A percentile compares a stretch with the other conserved stretches of the same genome.
These are phyloP conservation scores for Protodeltote pygarga DNA, from an alignment of 2,888 invertebrate genomes.

Conservation along the genomic window DNA sequence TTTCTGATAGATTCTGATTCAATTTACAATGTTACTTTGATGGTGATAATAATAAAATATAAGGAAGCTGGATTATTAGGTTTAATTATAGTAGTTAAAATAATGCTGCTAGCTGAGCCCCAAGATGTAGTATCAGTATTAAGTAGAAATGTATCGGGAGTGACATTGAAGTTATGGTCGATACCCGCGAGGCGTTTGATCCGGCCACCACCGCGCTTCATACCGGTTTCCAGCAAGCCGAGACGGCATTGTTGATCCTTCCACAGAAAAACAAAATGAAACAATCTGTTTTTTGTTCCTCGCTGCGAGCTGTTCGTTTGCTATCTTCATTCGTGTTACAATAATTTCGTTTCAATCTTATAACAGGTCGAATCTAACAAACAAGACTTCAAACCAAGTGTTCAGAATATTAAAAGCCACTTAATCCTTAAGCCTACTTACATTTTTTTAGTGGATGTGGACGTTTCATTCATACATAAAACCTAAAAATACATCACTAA, in stretches of 20 bases:
- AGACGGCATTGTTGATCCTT: constrained; percentile 80
- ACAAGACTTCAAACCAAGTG: too few relatives aligned
- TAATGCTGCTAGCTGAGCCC: neutral
- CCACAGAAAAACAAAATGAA: constrained; percentile 81
- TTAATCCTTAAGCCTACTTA: too few relatives aligned
- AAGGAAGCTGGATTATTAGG: neutral
- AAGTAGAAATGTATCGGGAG: constrained; percentile 50
- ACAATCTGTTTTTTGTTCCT: constrained; percentile 71
- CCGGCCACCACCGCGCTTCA: constrained; percentile 68
- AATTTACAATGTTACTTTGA: neutral
- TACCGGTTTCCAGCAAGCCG: constrained; percentile 80
- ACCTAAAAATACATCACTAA: too few relatives aligned
- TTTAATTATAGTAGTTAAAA: neutral
- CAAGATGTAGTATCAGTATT: constrained; percentile 20
- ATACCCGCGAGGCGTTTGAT: constrained; percentile 71
- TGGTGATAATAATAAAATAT: neutral
- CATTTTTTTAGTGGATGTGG: too few relatives aligned
- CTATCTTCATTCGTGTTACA: constrained; percentile 59
- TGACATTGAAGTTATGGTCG: constrained; percentile 71
- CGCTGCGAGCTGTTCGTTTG: constrained; percentile 51
- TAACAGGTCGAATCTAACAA: constrained; percentile 10
- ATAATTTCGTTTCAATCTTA: constrained; percentile 35
- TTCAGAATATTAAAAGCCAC: too few relatives aligned
- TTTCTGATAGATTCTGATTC: too few relatives aligned
- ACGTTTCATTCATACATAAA: too few relatives aligned